Percentiles rank a stretch among this genome's conserved stretches.
These are phyloP conservation scores for Callionymus lyra DNA, from an alignment of 2,113 vertebrate genomes.

Conservation along the genomic window DNA sequence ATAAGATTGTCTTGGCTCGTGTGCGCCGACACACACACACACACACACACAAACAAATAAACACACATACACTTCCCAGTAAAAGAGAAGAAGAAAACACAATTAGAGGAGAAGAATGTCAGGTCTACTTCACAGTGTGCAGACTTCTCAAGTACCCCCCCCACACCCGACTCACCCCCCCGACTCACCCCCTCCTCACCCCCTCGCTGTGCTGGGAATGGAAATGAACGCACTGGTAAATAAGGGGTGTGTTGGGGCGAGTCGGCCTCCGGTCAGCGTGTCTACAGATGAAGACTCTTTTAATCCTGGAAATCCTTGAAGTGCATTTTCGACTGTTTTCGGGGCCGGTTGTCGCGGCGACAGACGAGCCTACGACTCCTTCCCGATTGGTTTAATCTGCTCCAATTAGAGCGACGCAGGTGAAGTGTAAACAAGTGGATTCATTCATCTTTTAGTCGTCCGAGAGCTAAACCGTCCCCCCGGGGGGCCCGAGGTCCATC, in stretches of 20 bases:
- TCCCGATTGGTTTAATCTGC: too few species aligned
- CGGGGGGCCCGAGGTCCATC: too few species aligned
- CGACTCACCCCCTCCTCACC: not conserved
- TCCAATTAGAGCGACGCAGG: too few species aligned
- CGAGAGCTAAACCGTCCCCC: too few species aligned
- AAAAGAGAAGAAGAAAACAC: constrained; percentile 3
- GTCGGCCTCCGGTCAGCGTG: not conserved
- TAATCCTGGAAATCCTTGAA: not conserved
- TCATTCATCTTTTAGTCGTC: too few species aligned
- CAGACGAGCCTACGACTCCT: too few species aligned
- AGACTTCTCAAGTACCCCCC: constrained; percentile 1
- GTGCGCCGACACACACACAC: not conserved
- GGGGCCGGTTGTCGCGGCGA: too few species aligned
- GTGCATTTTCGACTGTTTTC: too few species aligned
- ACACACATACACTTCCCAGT: not conserved
- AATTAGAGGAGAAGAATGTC: constrained; percentile 6
- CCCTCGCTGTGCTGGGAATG: constrained; percentile 1
- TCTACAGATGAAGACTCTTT: not conserved
- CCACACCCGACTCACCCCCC: too few species aligned
- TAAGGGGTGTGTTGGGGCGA: constrained; percentile 1
- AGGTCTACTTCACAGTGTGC: constrained; percentile 5
- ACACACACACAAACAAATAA: constrained; percentile 1
- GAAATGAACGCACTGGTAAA: constrained; percentile 2
- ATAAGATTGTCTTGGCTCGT: constrained; percentile 25
- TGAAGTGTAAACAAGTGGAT: too few species aligned